A percentile compares a stretch with the other conserved stretches of the same genome.
phyloP scores from a whole-genome alignment of 2,113 vertebrate genomes.

The Phalacrocorax aristotelis region DNA sequence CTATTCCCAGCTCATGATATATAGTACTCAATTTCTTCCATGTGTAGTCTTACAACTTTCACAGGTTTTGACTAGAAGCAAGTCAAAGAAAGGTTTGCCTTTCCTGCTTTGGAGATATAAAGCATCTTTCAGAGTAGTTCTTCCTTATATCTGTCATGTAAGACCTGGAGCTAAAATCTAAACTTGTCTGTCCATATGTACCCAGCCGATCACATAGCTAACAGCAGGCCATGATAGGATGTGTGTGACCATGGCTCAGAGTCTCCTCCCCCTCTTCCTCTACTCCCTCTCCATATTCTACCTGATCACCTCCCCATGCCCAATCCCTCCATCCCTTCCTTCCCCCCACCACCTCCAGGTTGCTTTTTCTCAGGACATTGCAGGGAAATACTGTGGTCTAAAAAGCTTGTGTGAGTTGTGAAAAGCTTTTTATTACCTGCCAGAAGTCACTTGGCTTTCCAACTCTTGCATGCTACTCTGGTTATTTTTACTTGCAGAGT shows the following conservation, averaged over 20 bases:
- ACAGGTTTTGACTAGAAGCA: background rate
- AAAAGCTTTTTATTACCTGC: slow-evolving; percentile 85
- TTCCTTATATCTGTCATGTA: background rate
- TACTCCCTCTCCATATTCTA: background rate
- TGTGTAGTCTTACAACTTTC: accelerated
- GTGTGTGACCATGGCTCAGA: background rate
- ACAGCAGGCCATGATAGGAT: accelerated
- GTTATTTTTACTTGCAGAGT: slow-evolving; percentile 93
- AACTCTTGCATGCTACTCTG: slow-evolving; percentile 78
- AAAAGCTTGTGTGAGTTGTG: slow-evolving; percentile 42
- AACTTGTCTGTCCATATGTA: background rate
- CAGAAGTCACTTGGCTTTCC: slow-evolving; percentile 81
- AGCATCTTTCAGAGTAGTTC: background rate
- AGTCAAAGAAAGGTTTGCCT: background rate
- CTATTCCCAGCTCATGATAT: background rate
- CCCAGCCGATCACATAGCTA: background rate
- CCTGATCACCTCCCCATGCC: background rate
- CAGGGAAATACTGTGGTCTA: background rate
- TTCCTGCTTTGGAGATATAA: background rate
- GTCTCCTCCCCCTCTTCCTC: background rate
- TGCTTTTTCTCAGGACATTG: background rate
- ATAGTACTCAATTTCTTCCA: background rate
- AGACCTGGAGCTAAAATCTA: background rate
- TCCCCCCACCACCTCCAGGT: accelerated
- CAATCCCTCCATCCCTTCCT: too few relatives aligned